A percentile compares a stretch with the other conserved stretches of the same genome.
phyloP scores from a whole-genome alignment of 2,113 vertebrate genomes.

The Cisticola juncidis region DNA sequence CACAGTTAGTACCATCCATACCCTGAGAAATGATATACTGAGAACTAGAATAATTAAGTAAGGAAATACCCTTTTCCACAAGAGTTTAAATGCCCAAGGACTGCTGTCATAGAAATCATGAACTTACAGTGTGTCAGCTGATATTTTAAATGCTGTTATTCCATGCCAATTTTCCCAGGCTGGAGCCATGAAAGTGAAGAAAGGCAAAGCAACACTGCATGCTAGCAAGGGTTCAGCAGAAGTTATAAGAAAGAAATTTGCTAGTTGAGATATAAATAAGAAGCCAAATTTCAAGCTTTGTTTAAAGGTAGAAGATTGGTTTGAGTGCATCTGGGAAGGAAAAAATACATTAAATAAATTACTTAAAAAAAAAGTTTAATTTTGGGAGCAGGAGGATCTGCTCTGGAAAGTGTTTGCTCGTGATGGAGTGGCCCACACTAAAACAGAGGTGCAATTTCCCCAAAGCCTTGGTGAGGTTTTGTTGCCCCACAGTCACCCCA shows the following conservation, averaged over 20 bases:
- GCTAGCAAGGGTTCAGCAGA: background rate
- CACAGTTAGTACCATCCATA: background rate
- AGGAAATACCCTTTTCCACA: background rate
- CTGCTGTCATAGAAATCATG: background rate
- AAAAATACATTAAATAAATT: background rate
- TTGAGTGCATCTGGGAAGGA: background rate
- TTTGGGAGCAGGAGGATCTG: background rate
- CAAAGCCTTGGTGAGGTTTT: background rate
- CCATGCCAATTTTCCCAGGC: background rate
- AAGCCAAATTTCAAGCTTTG: background rate
- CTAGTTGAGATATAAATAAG: background rate
- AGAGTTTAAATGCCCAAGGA: background rate
- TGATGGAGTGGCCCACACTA: background rate
- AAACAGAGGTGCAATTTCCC: background rate
- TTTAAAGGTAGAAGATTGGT: background rate
- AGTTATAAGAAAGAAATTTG: background rate
- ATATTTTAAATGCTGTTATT: background rate
- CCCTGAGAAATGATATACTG: background rate
- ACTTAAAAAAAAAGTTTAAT: background rate
- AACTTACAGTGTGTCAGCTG: background rate
- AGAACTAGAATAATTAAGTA: background rate
- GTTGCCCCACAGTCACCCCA: fast-evolving
- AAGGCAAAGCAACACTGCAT: background rate
- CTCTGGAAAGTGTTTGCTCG: background rate
- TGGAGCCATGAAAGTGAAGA: background rate